Evolutionary conservation across 2,888 invertebrate genomes (phyloP), one percentile per base, ranked within the genome.

Genomic region (Drosophila melanocephala): DNA sequence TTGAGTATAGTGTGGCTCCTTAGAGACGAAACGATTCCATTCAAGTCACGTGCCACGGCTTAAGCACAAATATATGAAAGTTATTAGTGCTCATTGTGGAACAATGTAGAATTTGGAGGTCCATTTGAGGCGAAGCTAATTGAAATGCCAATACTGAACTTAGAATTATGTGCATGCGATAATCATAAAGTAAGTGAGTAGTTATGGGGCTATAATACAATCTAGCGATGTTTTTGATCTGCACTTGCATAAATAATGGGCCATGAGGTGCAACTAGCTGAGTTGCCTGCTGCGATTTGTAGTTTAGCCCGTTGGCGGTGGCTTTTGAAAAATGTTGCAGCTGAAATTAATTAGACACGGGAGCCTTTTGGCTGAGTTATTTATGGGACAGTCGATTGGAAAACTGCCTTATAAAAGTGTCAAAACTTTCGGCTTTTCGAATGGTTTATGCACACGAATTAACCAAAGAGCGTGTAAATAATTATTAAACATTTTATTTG

Each of bases 321-420:
- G 37, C 67, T 70, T 77, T 75, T 77, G 82, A 77, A 77, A 77
- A 78, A 75, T 72, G 71, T 61, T 63, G 72, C 81, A 56, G 83
- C 72, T 62, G 61, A 74, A 58, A 74, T 84, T 84, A 81, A 86
- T 84, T 88, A 86, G 82, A 82, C 82, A 86, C 81, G 75, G 86
- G 77, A 77, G 89, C 80, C 80, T 87, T 79, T 84, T 62, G 75
- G 84, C 75, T 79, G 87, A 91, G 82, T 85, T 85, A 87, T 91
- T 90, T 88, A 88, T 88, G 89, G 59, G 88, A 80, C 89, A 91
- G 73, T 68, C 77, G 55, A 79, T 79, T 59, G 79, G 75, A 79
- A 78, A 89, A 83, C 77, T 83, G 88, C 83, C 85, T 87, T 87
- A 89, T 91, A 89, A 89, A 91, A 89, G 83, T 89, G 91, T 89